Evolutionary conservation across 1,140 invertebrate genomes (phyloP).

Genomic region (Drosophila neocordata): DNA sequence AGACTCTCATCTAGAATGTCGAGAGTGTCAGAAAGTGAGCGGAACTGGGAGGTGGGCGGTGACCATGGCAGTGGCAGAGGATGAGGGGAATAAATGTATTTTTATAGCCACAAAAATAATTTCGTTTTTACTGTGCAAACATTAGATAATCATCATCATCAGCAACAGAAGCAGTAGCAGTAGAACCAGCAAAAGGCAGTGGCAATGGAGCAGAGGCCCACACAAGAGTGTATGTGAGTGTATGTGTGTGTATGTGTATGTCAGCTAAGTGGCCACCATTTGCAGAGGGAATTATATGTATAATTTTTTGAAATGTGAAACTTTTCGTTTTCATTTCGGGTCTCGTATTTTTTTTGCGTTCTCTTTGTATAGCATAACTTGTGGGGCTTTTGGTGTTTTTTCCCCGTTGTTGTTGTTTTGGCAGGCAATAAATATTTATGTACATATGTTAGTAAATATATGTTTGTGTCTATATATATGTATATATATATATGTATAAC

Average conservation of each 20-base stretch:
- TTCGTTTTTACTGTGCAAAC: conserved; percentile 74
- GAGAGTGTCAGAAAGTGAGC: conserved; percentile 11
- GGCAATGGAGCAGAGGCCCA: neutral
- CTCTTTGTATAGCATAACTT: conserved; percentile 43
- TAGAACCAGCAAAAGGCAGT: conserved; percentile 1
- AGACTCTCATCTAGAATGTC: neutral
- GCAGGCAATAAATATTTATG: conserved; percentile 45
- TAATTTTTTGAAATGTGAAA: conserved; percentile 57
- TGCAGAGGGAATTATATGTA: conserved; percentile 17
- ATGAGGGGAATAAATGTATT: conserved; percentile 44
- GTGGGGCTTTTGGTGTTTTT: conserved; percentile 18
- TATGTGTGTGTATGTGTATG: conserved; percentile 23
- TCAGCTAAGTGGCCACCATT: conserved; percentile 16
- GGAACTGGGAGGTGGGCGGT: neutral
- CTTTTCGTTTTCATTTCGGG: conserved; percentile 35
- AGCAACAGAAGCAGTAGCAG: neutral
- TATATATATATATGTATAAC: conserved; percentile 4
- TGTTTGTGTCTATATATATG: neutral
- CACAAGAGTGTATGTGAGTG: conserved; percentile 18
- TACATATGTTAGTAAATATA: conserved; percentile 11
- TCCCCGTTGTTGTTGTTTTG: neutral
- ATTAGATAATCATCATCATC: conserved; percentile 72
- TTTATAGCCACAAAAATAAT: conserved; percentile 72
- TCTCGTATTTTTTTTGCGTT: conserved; percentile 3
- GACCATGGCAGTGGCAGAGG: conserved; percentile 5